Evolutionary conservation across 2,113 vertebrate species (phyloP).

Genomic region (Tautogolabrus adspersus): DNA sequence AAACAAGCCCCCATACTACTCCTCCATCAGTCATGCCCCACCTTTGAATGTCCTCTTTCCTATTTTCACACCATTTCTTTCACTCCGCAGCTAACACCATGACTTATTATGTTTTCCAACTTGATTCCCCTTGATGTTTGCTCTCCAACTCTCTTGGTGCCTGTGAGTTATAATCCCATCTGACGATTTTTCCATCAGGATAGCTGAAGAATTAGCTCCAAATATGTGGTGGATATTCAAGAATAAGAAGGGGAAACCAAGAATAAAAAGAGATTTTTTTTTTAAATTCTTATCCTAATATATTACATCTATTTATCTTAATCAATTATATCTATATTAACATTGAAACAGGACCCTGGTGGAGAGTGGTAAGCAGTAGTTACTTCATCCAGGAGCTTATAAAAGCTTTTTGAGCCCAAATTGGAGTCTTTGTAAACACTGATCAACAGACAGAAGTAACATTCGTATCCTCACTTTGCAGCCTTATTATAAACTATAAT

Average conservation of each 20-base stretch:
- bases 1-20: conserved; percentile 64
- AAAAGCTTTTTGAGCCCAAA: too few relatives aligned
- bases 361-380: too few relatives aligned
- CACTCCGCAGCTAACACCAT: conserved; percentile 63
- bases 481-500: too few relatives aligned
- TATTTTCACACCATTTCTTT: conserved; percentile 78
- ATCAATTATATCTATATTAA: conserved; percentile 35
- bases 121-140: conserved; percentile 72
- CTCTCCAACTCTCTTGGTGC: conserved; percentile 71
- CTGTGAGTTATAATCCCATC: conserved; percentile 78
- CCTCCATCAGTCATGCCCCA: conserved; percentile 77
- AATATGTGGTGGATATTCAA: conserved; percentile 79
- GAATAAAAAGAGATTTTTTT: not conserved
- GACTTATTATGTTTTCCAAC: conserved; percentile 79
- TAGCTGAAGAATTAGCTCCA: conserved; percentile 83
- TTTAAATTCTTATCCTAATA: conserved; percentile 37
- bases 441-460: too few relatives aligned
- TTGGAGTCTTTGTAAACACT: too few relatives aligned
- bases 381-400: too few relatives aligned
- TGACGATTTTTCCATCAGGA: conserved; percentile 77
- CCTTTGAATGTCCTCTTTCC: conserved; percentile 73
- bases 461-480: too few relatives aligned
- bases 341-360: too few relatives aligned
- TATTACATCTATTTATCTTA: conserved; percentile 29
- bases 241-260: conserved; percentile 35